Evolutionary conservation across 2,888 invertebrate genomes (phyloP), one percentile per base, ranked within the genome.

Genomic region (Schizaphis graminum): DNA sequence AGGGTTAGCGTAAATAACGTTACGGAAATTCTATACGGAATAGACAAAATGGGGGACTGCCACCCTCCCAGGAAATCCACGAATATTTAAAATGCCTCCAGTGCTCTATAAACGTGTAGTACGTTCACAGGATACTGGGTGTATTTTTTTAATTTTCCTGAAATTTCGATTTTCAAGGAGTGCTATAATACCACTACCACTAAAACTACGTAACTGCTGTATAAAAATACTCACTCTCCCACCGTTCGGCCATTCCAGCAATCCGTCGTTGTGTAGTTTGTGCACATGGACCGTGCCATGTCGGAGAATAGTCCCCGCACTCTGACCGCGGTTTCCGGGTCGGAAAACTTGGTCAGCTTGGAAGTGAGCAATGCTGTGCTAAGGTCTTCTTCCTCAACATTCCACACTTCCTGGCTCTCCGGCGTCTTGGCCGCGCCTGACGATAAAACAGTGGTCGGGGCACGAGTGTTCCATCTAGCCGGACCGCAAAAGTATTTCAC

Each of bases 181-280:
- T 0, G 35, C 77, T 35, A 3, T 21, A 35, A 21, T n/a, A n/a
- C n/a, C n/a, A n/a, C n/a, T n/a, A n/a, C n/a, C 35, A 21, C 21
- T 21, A 35, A 21, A 21, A 35, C 35, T 77, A 24, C 3, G 8
- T 35, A 7, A 77, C 21, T 77, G 21, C 21, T 21, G 35, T 28
- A 47, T 47, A 44, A 44, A 85, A 44, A 13, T 95, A 97, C 98
- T 97, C 95, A 98, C 98, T 97, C 97, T 96, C 97, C 98, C 95
- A 98, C 96, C 94, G 97, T 96, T 95, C 97, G 97, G 91, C 98
- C 98, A 95, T 98, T 98, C 98, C 98, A 98, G 96, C 98, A 98
- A 95, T 96, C 97, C 84, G 97, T 97, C 94, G 97, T 97, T 95
- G 97, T 97, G 0, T 97, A 97, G 95, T 98, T 97, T 95, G 97